Conservation (phyloP, 2,888 invertebrate genomes). For the Leucophenga maculata region DNA sequence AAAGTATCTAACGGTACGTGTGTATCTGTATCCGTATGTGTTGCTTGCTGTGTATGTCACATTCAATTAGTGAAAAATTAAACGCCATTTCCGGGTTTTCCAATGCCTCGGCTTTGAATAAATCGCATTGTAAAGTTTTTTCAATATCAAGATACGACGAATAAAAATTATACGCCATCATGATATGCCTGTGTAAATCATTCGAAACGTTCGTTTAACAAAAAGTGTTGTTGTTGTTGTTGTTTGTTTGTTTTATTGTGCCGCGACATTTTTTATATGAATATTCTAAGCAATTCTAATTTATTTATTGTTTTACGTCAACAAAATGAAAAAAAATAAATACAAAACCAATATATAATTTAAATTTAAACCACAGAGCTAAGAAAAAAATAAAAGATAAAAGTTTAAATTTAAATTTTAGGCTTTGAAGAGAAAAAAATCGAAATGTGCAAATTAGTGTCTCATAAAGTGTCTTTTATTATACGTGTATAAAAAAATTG, state of each 20-base stretch:
- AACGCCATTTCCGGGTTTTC: neutral
- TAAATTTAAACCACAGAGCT: constrained; percentile 18
- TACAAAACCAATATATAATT: constrained; percentile 35
- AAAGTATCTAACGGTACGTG: too few relatives aligned
- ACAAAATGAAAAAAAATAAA: constrained; percentile 33
- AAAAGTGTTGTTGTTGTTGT: too few relatives aligned
- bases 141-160: too few relatives aligned
- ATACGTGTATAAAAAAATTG: constrained; percentile 26
- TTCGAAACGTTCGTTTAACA: too few relatives aligned
- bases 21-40: too few relatives aligned
- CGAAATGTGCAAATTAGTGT: constrained; percentile 38
- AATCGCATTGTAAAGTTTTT: too few relatives aligned
- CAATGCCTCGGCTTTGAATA: neutral
- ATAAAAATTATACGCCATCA: too few relatives aligned
- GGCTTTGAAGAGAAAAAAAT: constrained; percentile 44
- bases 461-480: too few relatives aligned
- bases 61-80: constrained; percentile 1
- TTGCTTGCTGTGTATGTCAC: too few relatives aligned
- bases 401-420: constrained; percentile 38
- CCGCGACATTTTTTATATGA: constrained; percentile 1
- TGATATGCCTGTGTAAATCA: too few relatives aligned
- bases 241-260: neutral
- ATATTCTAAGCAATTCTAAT: constrained; percentile 4
- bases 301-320: constrained; percentile 36
- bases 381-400: constrained; percentile 9